Conservation (phyloP, 2,113 vertebrate genomes). For the Anoura caudifer region DNA sequence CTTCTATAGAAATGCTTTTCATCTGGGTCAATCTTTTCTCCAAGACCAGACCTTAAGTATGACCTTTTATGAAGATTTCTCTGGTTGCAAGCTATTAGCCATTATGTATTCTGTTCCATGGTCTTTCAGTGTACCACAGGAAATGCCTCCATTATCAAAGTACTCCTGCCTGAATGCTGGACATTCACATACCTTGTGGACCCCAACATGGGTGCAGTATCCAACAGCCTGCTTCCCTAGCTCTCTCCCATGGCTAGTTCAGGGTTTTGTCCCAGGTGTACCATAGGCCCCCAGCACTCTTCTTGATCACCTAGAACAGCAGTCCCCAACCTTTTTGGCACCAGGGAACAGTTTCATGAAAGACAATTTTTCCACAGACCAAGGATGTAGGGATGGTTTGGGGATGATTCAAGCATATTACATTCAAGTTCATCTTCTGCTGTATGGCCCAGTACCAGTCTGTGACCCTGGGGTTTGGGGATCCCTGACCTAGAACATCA, state of each 20-base stretch:
- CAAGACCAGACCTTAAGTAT: not conserved
- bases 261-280: not conserved
- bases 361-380: no score
- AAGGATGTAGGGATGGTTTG: no score
- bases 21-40: not conserved
- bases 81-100: not conserved
- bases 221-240: not conserved
- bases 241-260: not conserved
- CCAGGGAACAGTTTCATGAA: no score
- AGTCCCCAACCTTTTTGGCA: no score
- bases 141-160: not conserved
- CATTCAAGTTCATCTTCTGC: no score
- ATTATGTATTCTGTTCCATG: not conserved
- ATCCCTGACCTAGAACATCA: not conserved
- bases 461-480: no score
- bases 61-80: not conserved
- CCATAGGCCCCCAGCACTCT: not conserved
- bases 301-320: not conserved
- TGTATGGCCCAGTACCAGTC: no score
- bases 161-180: not conserved
- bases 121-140: not conserved
- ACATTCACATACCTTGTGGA: not conserved
- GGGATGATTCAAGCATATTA: no score
- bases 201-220: not conserved
- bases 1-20: constrained; percentile 3